These are phyloP conservation scores for Campylomormyrus tamandua DNA, from an alignment of 2,113 vertebrate species.

Conservation along the genomic window DNA sequence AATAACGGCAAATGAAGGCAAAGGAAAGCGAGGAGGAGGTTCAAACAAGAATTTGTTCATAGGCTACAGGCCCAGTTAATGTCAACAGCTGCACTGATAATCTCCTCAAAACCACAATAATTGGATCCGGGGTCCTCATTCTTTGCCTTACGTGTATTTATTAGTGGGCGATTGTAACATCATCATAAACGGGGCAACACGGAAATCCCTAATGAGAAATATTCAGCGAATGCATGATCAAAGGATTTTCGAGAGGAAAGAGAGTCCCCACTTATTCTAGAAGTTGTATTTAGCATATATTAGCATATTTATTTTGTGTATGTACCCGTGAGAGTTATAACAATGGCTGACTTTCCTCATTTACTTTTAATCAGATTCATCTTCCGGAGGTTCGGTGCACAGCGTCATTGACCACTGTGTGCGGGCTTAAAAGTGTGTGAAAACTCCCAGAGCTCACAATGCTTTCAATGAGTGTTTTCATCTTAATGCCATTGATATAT, in stretches of 20 bases:
- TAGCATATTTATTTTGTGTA: neutral
- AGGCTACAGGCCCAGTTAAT: neutral
- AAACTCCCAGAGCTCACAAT: neutral
- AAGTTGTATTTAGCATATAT: neutral
- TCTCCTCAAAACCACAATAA: neutral
- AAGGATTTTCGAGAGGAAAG: slow-evolving; percentile 36
- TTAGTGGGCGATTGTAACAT: neutral
- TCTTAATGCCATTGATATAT: neutral
- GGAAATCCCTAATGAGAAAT: slow-evolving; percentile 50
- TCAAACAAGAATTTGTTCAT: neutral
- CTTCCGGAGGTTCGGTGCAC: neutral
- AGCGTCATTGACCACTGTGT: neutral
- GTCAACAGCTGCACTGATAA: neutral
- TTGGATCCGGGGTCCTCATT: neutral
- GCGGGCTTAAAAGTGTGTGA: neutral
- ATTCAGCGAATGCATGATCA: slow-evolving; percentile 33
- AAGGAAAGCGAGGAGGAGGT: neutral
- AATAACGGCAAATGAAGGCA: neutral
- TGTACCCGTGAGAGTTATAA: neutral
- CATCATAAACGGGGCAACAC: slow-evolving; percentile 17
- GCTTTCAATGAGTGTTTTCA: neutral
- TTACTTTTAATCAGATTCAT: neutral
- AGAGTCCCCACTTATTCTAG: slow-evolving; percentile 45
- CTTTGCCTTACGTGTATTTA: neutral
- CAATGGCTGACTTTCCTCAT: neutral